phyloP scores from a whole-genome alignment of 1,140 invertebrate species.

The Adoxophyes honmai region DNA sequence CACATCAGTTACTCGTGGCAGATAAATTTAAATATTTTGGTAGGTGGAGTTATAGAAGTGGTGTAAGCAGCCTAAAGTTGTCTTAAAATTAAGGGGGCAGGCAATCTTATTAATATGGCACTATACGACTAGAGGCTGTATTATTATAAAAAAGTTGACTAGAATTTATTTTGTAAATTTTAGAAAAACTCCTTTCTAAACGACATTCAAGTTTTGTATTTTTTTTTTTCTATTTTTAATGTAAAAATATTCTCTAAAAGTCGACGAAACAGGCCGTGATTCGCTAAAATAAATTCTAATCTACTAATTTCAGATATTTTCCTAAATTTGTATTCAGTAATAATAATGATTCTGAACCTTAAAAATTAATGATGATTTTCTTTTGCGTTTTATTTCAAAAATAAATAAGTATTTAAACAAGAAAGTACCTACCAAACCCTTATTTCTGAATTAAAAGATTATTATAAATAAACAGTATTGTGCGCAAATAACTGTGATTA shows the following conservation, averaged over 20 bases:
- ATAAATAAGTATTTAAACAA: no score
- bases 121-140: constrained; percentile 1
- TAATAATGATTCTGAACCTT: neutral
- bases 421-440: no score
- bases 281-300: constrained; percentile 8
- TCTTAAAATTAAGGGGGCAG: no score
- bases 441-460: constrained; percentile 7
- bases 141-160: constrained; percentile 14
- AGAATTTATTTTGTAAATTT: constrained; percentile 15
- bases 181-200: constrained; percentile 10
- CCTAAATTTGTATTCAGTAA: neutral
- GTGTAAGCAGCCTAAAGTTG: no score
- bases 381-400: no score
- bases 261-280: neutral
- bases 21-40: no score
- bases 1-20: no score
- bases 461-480: constrained; percentile 21
- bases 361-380: no score
- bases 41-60: constrained; percentile 11
- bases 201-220: neutral
- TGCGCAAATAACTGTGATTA: constrained; percentile 27
- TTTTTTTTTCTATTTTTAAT: constrained; percentile 1
- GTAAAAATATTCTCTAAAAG: constrained; percentile 12
- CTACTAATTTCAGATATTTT: neutral
- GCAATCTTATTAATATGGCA: neutral